phyloP scores from a whole-genome alignment of 2,888 invertebrate genomes.

The Tryphoninae sp. region DNA sequence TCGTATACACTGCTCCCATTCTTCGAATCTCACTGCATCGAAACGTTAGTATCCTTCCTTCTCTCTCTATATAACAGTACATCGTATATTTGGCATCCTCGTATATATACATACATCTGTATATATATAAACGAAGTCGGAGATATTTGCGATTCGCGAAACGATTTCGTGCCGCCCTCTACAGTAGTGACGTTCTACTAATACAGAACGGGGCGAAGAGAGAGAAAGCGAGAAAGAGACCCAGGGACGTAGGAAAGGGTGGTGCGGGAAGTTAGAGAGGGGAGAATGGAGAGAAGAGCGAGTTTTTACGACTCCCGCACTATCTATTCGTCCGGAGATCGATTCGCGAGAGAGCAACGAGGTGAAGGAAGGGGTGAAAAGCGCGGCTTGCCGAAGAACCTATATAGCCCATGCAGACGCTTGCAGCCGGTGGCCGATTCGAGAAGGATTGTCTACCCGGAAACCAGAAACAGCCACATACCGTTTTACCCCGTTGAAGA shows the following conservation, averaged over 20 bases:
- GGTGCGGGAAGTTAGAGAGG: neutral
- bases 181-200: neutral
- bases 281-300: neutral
- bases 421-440: slow-evolving; percentile 45
- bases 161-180: slow-evolving; percentile 46
- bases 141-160: slow-evolving; percentile 43
- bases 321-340: slow-evolving; percentile 59
- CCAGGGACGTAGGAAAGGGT: neutral
- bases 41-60: slow-evolving; percentile 6
- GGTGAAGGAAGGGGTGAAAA: slow-evolving; percentile 63
- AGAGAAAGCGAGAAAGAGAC: neutral
- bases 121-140: slow-evolving; percentile 18
- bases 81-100: neutral
- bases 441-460: slow-evolving; percentile 56
- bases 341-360: slow-evolving; percentile 48
- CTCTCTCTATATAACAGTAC: neutral
- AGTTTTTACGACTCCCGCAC: slow-evolving; percentile 43
- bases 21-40: neutral
- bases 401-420: neutral
- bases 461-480: slow-evolving; percentile 45
- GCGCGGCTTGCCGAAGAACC: slow-evolving; percentile 43
- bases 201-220: slow-evolving; percentile 3
- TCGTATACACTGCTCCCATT: slow-evolving; percentile 1
- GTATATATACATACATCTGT: neutral
- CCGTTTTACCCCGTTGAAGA: slow-evolving; percentile 44